Percentiles rank a stretch among this genome's conserved stretches.
These are phyloP conservation scores for Thaumetopoea pityocampa DNA, from an alignment of 1,140 invertebrate species.

Conservation along the genomic window DNA sequence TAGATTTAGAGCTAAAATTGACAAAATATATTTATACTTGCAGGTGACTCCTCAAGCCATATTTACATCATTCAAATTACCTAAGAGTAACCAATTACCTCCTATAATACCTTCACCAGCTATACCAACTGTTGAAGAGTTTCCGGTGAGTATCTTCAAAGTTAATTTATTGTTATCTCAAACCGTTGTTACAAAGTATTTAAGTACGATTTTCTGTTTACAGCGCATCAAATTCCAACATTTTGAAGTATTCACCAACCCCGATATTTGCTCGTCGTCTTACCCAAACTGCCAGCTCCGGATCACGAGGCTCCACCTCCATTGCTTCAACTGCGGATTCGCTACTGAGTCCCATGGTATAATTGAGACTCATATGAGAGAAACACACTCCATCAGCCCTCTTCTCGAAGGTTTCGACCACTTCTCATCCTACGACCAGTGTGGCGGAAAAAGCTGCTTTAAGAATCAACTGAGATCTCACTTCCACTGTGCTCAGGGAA, in stretches of 20 bases:
- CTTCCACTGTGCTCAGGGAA: slow-evolving; percentile 69
- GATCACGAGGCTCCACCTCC: slow-evolving; percentile 54
- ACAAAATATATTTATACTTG: slow-evolving; percentile 29
- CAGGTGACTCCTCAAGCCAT: slow-evolving; percentile 89
- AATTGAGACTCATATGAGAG: slow-evolving; percentile 68
- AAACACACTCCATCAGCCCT: slow-evolving; percentile 56
- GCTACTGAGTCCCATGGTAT: slow-evolving; percentile 55
- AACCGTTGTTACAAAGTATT: not conserved
- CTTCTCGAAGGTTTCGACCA: slow-evolving; percentile 70
- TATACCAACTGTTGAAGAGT: slow-evolving; percentile 74
- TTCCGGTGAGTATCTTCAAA: slow-evolving; percentile 54
- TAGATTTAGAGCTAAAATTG: too few relatives aligned
- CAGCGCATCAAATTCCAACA: slow-evolving; percentile 73
- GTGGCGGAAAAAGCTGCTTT: slow-evolving; percentile 67
- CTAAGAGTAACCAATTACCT: slow-evolving; percentile 80
- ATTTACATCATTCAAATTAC: slow-evolving; percentile 94
- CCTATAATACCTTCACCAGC: slow-evolving; percentile 65
- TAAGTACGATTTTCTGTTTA: slow-evolving; percentile 25
- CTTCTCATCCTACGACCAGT: slow-evolving; percentile 63
- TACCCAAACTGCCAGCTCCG: slow-evolving; percentile 60
- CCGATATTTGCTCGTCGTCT: slow-evolving; percentile 55
- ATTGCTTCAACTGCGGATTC: slow-evolving; percentile 68
- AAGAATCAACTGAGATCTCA: slow-evolving; percentile 65
- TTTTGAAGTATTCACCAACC: slow-evolving; percentile 66
- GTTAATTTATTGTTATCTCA: not conserved